Evolutionary conservation across 2,113 vertebrate genomes (phyloP), one percentile per base, ranked within the genome.

Genomic region (Aphyosemion australe): DNA sequence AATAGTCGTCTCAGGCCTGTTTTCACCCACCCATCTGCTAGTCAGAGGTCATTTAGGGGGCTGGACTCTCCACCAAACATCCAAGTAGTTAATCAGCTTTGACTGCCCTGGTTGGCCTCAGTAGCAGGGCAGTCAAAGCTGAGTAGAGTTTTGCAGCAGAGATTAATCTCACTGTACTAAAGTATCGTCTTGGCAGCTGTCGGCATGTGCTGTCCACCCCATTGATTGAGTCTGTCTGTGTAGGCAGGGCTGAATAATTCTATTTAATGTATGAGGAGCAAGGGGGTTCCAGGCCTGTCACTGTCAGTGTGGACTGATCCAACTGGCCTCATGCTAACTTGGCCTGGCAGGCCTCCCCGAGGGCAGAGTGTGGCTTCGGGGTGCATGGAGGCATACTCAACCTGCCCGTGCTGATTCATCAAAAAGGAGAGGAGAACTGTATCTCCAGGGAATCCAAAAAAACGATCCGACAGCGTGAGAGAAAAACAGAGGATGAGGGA

Each of bases 221-320:
- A 87, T 82, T 90, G 87, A 90, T 89, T 67, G 20, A 61, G 80
- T 69, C 78, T 65, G 73, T 84, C 81, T 82, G 83, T 82, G 81
- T 64, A 58, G 81, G 68, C 79, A 63, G 77, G 63, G 65, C 78
- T 83, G 85, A 80, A 91, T 91, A 89, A 92, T 89, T 86, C 80
- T 79, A 76, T 81, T 87, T 90, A 91, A 92, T 90, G 88, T 90
- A 87, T 80, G 77, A 84, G 76, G 81, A 83, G 61, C 48, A 18
- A 79, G 83, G 59, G 72, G 66, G 74, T 52, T 79, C 60, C 47
- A 32, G 71, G 79, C 74, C 58, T 74, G 84, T 87, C 78, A 85
- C 70, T 80, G 69, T 55, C 73, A 70, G 61, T 74, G 74, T 10
- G 18, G 80, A 69, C 68, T 47, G 18, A 83, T 88, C 88, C 78